A percentile compares a stretch with the other conserved stretches of the same genome.
Evolutionary conservation across 2,113 vertebrate genomes (phyloP).

Genomic region (Percopsis transmontana): DNA sequence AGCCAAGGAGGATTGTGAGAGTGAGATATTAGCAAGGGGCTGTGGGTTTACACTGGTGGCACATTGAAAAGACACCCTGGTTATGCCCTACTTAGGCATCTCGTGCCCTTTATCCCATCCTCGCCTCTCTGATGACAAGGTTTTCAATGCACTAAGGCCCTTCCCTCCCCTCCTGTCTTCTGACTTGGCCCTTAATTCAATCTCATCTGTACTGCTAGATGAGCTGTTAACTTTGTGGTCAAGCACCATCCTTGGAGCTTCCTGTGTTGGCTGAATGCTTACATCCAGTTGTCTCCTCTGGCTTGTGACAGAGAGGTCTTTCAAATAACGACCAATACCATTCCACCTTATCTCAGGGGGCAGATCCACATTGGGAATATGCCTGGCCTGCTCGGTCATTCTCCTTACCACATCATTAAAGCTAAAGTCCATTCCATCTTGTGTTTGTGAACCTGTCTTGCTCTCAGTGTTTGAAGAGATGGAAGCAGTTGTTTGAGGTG

Average conservation of each 20-base stretch:
- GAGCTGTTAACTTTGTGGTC: constrained; percentile 17
- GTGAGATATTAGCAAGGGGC: background rate
- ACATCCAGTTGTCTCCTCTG: constrained; percentile 1
- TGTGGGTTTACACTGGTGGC: background rate
- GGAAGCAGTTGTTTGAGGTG: constrained; percentile 19
- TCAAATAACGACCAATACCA: constrained; percentile 17
- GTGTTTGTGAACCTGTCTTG: constrained; percentile 5
- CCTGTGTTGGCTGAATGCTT: background rate
- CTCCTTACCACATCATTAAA: constrained; percentile 26
- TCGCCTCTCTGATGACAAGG: constrained; percentile 48
- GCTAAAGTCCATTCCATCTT: constrained; percentile 3
- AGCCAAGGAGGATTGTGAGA: background rate
- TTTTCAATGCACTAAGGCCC: constrained; percentile 62
- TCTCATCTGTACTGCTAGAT: constrained; percentile 10
- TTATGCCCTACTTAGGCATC: background rate
- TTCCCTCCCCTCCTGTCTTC: constrained; percentile 18
- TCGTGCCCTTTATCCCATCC: constrained; percentile 46
- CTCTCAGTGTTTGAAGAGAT: constrained; percentile 25
- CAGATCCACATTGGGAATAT: constrained; percentile 9
- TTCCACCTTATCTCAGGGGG: constrained; percentile 36
- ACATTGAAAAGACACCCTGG: background rate
- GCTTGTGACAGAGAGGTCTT: constrained; percentile 23
- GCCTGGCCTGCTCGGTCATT: constrained; percentile 3
- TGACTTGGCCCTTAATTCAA: background rate
- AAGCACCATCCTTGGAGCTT: constrained; percentile 3